A percentile compares a stretch with the other conserved stretches of the same genome.
Evolutionary conservation across 64 coral and sea anemone species (phyloP).

Genomic region (Stichodactyla mertensii): DNA sequence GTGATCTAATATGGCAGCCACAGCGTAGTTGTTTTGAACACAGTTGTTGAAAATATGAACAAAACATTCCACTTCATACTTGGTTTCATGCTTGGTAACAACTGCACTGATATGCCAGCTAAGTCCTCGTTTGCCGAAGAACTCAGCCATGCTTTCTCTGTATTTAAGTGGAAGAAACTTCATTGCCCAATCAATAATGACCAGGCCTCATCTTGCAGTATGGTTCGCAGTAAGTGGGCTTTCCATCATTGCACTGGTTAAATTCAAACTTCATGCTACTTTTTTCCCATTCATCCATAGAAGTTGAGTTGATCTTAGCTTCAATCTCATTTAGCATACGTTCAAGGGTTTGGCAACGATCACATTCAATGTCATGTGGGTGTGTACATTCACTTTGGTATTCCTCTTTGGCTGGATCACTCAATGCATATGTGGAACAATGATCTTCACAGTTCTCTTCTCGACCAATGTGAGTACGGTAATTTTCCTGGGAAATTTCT

Average conservation of each 20-base stretch:
- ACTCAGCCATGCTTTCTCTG: too few species aligned
- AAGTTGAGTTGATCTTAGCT: neutral
- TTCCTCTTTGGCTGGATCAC: constrained; percentile 15
- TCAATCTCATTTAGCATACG: neutral
- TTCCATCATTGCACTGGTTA: constrained; percentile 1
- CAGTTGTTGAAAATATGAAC: too few species aligned
- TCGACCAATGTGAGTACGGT: neutral
- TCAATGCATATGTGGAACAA: constrained; percentile 20
- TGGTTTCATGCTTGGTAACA: too few species aligned
- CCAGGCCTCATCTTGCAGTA: constrained; percentile 23
- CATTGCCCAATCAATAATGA: neutral
- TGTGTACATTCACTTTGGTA: constrained; percentile 15
- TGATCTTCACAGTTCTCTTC: constrained; percentile 5
- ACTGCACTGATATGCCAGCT: too few species aligned
- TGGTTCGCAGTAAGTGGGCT: constrained; percentile 10
- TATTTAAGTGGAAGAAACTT: neutral
- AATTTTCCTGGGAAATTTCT: too few species aligned
- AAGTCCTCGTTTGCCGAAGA: too few species aligned
- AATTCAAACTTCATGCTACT: constrained; percentile 18
- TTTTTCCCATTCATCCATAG: constrained; percentile 26
- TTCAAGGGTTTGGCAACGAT: constrained; percentile 14
- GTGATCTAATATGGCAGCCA: too few species aligned
- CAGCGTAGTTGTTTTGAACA: too few species aligned
- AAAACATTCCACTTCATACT: too few species aligned
- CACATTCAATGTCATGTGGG: neutral